These are phyloP conservation scores for Emys orbicularis DNA, from an alignment of 2,797 vertebrate species.

Conservation along the genomic window DNA sequence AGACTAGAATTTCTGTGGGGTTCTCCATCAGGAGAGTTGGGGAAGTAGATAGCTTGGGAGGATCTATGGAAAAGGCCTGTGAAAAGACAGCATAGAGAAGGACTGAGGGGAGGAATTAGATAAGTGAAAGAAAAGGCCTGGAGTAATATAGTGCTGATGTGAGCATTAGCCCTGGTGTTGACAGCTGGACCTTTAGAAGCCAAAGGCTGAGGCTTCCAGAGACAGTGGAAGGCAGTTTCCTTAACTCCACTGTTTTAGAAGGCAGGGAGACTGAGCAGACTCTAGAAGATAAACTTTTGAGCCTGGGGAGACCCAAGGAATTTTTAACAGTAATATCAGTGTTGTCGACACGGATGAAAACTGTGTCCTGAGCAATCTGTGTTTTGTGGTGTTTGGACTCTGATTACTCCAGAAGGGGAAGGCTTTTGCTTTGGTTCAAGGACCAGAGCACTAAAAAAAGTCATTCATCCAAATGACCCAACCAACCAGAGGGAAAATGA, in stretches of 20 bases:
- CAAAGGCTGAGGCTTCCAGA: not conserved
- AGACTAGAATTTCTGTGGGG: not conserved
- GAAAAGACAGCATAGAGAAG: not conserved
- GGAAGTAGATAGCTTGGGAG: not conserved
- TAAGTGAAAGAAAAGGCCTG: not conserved
- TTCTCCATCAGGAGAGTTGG: not conserved
- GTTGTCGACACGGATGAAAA: not conserved
- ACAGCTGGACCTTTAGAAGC: not conserved
- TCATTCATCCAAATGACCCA: not conserved
- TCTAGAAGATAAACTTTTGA: not conserved
- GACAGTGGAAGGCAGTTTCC: not conserved
- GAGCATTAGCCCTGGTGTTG: not conserved
- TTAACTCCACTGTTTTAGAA: not conserved
- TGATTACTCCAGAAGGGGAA: not conserved
- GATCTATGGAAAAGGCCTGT: not conserved
- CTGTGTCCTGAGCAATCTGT: not conserved
- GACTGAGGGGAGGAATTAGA: not conserved
- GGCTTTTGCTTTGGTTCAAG: not conserved
- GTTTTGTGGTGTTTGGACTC: not conserved
- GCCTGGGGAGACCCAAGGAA: not conserved
- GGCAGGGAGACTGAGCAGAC: too few species aligned
- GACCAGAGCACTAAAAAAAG: not conserved
- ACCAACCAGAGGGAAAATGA: not conserved
- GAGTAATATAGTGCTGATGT: not conserved
- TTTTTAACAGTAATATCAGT: not conserved